A percentile compares a stretch with the other conserved stretches of the same genome.
Conservation (phyloP, 2,797 vertebrate species). For the Perodicticus potto region DNA sequence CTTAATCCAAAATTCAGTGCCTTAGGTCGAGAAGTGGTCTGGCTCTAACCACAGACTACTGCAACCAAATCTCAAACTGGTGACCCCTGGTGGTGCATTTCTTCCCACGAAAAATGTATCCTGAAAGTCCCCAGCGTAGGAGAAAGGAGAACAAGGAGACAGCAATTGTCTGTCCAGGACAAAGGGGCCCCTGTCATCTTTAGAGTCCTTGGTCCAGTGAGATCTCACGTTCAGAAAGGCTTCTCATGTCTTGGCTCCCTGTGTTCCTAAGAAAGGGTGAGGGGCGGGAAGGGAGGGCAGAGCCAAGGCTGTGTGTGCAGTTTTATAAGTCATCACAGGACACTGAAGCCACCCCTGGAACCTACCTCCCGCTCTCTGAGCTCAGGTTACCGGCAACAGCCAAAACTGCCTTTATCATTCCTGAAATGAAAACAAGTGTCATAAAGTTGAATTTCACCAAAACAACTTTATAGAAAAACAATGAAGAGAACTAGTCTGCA, state of each 20-base stretch:
- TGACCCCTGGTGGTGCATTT: not conserved
- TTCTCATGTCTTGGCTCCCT: not conserved
- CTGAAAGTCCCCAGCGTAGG: not conserved
- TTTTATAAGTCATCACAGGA: not conserved
- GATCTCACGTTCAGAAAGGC: not conserved
- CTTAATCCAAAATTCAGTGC: not conserved
- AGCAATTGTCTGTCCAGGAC: not conserved
- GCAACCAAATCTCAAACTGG: not conserved
- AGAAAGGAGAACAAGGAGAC: not conserved
- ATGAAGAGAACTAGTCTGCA: not conserved
- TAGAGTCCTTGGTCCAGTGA: not conserved
- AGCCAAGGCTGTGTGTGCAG: not conserved
- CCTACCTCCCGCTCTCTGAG: not conserved
- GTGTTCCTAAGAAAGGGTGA: not conserved
- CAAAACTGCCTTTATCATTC: slow-evolving; percentile 29
- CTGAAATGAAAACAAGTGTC: not conserved
- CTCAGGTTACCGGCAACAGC: not conserved
- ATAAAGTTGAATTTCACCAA: slow-evolving; percentile 12
- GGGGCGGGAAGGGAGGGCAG: not conserved
- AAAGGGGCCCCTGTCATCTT: not conserved
- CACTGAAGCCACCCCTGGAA: not conserved
- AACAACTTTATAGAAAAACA: slow-evolving; percentile 22
- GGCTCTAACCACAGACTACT: slow-evolving; percentile 24
- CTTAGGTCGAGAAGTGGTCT: slow-evolving; percentile 11
- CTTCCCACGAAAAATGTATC: not conserved